These are phyloP conservation scores for Lycorma delicatula DNA, from an alignment of 1,140 invertebrate genomes.

Conservation along the genomic window DNA sequence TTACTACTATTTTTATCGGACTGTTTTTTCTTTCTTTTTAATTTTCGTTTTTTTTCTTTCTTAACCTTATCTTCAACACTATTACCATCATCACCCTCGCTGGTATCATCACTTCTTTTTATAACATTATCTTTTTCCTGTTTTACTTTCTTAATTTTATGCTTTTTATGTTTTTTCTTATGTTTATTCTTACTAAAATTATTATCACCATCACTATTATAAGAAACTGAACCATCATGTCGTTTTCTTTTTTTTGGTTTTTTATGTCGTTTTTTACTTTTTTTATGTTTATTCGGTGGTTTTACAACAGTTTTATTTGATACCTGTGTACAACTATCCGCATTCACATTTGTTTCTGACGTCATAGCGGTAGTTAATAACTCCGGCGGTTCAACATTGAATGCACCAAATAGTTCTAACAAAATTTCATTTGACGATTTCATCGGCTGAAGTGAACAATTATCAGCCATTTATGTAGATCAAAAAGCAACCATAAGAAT, in stretches of 20 bases:
- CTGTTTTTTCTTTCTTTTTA: conserved; percentile 19
- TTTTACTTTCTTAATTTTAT: conserved; percentile 50
- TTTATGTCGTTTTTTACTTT: conserved; percentile 11
- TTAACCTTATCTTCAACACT: conserved; percentile 27
- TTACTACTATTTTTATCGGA: conserved; percentile 11
- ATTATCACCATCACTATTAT: not conserved
- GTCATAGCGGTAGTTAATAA: conserved; percentile 24
- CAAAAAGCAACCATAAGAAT: no score
- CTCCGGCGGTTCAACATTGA: conserved; percentile 42
- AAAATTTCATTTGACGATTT: conserved; percentile 71
- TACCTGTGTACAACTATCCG: conserved; percentile 37
- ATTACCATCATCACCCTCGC: conserved; percentile 39
- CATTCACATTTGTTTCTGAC: conserved; percentile 45
- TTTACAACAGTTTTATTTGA: conserved; percentile 34
- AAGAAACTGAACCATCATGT: conserved; percentile 21
- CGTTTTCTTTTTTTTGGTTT: conserved; percentile 3
- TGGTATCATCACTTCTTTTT: conserved; percentile 28
- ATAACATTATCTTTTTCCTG: conserved; percentile 43
- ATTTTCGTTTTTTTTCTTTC: conserved; percentile 11
- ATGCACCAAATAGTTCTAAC: conserved; percentile 65
- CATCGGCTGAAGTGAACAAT: no score
- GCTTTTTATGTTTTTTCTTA: conserved; percentile 43
- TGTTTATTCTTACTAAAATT: conserved; percentile 32
- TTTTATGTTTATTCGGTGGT: conserved; percentile 27
- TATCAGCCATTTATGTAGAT: no score